Evolutionary conservation across 1,140 invertebrate species (phyloP).

Genomic region (Bombyx mori): ASM3026992v2 NC_085119.1:12396501-12397000

Average conservation of each 20-base stretch:
- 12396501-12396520: slow-evolving; percentile 90
- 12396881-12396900: too few species aligned
- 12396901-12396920: too few species aligned
- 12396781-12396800: slow-evolving; percentile 55
- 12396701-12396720: slow-evolving; percentile 59
- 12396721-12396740: slow-evolving; percentile 77
- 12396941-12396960: neutral
- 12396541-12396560: slow-evolving; percentile 81
- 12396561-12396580: slow-evolving; percentile 55
- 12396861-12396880: too few species aligned
- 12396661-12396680: slow-evolving; percentile 58
- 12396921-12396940: neutral
- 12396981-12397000: slow-evolving; percentile 1
- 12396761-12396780: slow-evolving; percentile 62
- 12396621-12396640: slow-evolving; percentile 63
- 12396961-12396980: slow-evolving; percentile 19
- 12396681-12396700: slow-evolving; percentile 61
- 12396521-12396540: slow-evolving; percentile 77
- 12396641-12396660: slow-evolving; percentile 56
- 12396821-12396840: neutral
- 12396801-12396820: slow-evolving; percentile 1
- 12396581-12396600: slow-evolving; percentile 72
- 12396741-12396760: slow-evolving; percentile 71
- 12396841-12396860: too few species aligned
- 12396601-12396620: slow-evolving; percentile 75